phyloP scores from a whole-genome alignment of 2,113 vertebrate species.

The Nasalis larvatus region DNA sequence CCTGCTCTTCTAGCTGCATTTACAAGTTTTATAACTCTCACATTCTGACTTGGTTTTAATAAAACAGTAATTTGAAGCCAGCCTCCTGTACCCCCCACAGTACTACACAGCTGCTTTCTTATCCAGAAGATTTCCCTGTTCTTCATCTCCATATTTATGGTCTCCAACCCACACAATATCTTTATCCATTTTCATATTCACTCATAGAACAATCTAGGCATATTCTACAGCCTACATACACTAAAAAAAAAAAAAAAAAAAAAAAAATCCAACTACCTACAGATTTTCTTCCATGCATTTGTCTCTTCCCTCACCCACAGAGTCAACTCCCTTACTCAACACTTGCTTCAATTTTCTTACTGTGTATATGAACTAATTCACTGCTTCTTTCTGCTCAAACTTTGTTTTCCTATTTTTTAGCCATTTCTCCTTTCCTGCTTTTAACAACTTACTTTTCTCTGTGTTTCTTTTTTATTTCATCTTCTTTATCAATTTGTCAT shows the following conservation, averaged over 20 bases:
- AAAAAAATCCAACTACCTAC: background rate
- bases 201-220: conserved; percentile 40
- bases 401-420: background rate
- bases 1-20: background rate
- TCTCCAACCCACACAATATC: background rate
- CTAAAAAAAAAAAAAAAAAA: background rate
- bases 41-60: background rate
- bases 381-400: background rate
- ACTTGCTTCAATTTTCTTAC: background rate
- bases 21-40: background rate
- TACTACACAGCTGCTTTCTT: background rate
- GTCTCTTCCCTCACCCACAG: background rate
- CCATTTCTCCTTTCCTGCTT: background rate
- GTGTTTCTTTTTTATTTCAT: background rate
- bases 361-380: background rate
- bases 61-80: background rate
- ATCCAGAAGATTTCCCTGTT: background rate
- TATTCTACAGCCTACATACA: background rate
- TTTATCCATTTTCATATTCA: conserved; percentile 29
- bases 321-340: background rate
- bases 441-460: background rate
- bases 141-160: background rate
- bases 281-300: background rate
- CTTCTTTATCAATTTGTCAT: background rate
- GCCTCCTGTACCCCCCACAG: background rate